Base-by-base conservation (phyloP, 2,888 invertebrate species). In the Drosophila lacicola region DNA sequence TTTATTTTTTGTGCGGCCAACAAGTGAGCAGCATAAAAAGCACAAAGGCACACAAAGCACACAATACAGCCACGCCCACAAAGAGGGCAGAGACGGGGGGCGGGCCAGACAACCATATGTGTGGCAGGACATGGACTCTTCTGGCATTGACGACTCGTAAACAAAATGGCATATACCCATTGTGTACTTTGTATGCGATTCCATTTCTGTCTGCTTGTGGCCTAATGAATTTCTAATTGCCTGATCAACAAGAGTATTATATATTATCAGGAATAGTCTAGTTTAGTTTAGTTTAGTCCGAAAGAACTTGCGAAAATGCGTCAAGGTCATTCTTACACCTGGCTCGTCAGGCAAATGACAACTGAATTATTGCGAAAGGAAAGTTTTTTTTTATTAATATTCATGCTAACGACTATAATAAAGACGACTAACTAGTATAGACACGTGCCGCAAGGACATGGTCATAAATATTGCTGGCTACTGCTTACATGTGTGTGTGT, bases 401-500 rank as follows among this genome's bases (percentile, higher is more conserved):
- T 45, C 53, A 45, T 51, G 64, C 60, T 64, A 58, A 68, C 62
- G 70, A 66, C 63, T 67, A 51, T 65, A 69, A 79, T 66, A 57
- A 61, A 42, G 77, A 78, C 29, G 29, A 29, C 29, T 8, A 29
- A 2, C 2, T 8, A 25, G 6, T 6, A 29, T 29, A 2, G 8
- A 29, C 14, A 25, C 17, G 13, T 42, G 56, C 67, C 66, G 49
- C 60, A 67, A 61, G 78, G 64, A 73, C 57, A 63, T 42, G 50
- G 64, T 34, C 84, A 75, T 87, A 81, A 84, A 84, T 84, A 89
- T 86, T 76, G 47, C 53, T 33, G 41, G 39, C 55, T 39, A 25
- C 41, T 42, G 39, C 13, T 54, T 13, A 29, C 6, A 29, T 47
- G 39, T 29, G 37, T 39, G 37, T 68, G 14, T 34, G 53, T 34